A percentile compares a stretch with the other conserved stretches of the same genome.
phyloP scores from a whole-genome alignment of 2,797 vertebrate genomes.

The Halcyon chelicuti region DNA sequence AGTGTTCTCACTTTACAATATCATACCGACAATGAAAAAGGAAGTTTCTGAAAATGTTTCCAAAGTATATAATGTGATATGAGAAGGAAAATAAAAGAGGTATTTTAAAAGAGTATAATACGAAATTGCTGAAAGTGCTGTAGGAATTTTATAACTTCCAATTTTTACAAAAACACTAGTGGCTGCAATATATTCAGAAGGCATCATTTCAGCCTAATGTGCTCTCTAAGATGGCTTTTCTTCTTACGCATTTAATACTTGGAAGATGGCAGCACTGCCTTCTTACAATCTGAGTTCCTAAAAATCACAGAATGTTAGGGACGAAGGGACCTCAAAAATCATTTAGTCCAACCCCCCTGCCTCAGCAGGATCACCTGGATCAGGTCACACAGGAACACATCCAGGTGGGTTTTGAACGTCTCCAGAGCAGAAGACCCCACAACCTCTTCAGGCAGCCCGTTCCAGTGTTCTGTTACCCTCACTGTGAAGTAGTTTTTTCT shows the following conservation, averaged over 20 bases:
- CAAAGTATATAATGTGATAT: neutral
- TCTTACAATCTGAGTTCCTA: neutral
- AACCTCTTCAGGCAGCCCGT: too few species aligned
- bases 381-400: too few species aligned
- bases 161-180: neutral
- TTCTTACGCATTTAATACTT: neutral
- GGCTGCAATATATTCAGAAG: neutral
- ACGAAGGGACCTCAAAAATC: too few species aligned
- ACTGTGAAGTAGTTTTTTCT: too few species aligned
- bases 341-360: too few species aligned
- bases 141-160: neutral
- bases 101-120: neutral
- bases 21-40: too few species aligned
- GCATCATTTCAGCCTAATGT: neutral
- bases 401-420: too few species aligned
- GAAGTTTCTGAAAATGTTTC: neutral
- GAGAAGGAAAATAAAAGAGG: neutral
- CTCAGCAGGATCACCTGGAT: too few species aligned
- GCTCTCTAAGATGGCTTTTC: neutral
- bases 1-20: neutral
- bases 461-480: too few species aligned
- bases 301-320: neutral
- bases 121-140: too few species aligned
- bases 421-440: too few species aligned
- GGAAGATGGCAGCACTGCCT: neutral